phyloP scores from a whole-genome alignment of 2,113 vertebrate species.

The Puma concolor region DNA sequence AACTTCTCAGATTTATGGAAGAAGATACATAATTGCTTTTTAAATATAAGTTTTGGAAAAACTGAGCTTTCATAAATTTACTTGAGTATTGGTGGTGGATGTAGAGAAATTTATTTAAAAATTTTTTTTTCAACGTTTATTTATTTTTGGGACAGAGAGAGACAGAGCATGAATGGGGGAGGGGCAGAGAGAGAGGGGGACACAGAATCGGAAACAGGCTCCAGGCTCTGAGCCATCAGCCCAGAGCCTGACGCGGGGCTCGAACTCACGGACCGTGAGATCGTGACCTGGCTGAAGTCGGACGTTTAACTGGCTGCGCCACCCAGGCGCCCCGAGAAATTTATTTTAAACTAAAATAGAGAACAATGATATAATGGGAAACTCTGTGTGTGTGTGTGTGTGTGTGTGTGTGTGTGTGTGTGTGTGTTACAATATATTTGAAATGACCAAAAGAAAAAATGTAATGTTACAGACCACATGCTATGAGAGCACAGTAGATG shows the following conservation, averaged over 20 bases:
- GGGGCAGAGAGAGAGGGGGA: too few species aligned
- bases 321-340: background rate
- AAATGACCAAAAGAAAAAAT: background rate
- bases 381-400: background rate
- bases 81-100: background rate
- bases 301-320: too few species aligned
- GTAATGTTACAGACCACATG: background rate
- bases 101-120: background rate
- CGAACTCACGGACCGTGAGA: too few species aligned
- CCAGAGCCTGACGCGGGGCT: too few species aligned
- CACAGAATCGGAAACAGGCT: too few species aligned
- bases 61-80: background rate
- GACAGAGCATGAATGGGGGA: too few species aligned
- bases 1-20: background rate
- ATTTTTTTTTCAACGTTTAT: too few species aligned
- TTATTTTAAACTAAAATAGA: slow-evolving; percentile 6
- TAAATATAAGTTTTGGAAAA: background rate
- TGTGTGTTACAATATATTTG: background rate
- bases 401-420: background rate
- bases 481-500: background rate
- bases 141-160: too few species aligned
- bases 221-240: too few species aligned
- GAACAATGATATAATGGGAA: background rate
- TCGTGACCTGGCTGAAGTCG: too few species aligned
- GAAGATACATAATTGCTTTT: background rate